Evolutionary conservation across 2,797 vertebrate genomes (phyloP), one percentile per base, ranked within the genome.

Genomic region (Thunnus albacares): DNA sequence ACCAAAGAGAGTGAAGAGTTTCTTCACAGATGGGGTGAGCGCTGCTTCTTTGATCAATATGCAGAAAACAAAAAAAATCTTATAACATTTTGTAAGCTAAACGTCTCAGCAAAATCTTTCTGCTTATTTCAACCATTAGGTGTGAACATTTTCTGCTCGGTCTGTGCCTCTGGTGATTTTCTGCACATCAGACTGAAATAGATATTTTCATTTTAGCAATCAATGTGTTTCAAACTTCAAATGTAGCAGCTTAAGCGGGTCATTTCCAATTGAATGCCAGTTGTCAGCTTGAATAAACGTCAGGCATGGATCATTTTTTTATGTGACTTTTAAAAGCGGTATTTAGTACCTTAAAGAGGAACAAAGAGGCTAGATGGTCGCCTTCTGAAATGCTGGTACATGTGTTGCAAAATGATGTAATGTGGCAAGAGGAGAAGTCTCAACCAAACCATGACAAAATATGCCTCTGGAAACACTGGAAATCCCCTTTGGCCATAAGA

Each of bases 1-100:
- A 75, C 97, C 97, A 81, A 97, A 97, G 94, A 96, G 98, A 66
- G 97, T 98, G 15, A 97, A 98, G 89, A 99, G 97, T 76, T 99
- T 99, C 96, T 99, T 99, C 87, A 97, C 96, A 0, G 98, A 99
- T 0, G 97, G 97, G 95, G 98, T 99, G 90, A 97, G 96, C 90
- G 70, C 47, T 51, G 47, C n/a, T 5, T 18, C 24, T 74, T 79
- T 55, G 4, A 30, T 41, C n/a, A 30, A 4, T 18, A 57, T 11
- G 6, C 22, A 49, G 26, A 13, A 41, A 26, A n/a, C 1, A 15
- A 70, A 45, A 57, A 4, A 13, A 12, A 30, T 17, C n/a, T 5
- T 18, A 41, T 3, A 5, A 64, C 7, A 8, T 38, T 69, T 22
- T 11, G 49, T 49, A n/a, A 14, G 17, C 5, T 9, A 17, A 45